phyloP scores from a whole-genome alignment of 1,140 invertebrate species.

The Trachymyrmex cornetzi region DNA sequence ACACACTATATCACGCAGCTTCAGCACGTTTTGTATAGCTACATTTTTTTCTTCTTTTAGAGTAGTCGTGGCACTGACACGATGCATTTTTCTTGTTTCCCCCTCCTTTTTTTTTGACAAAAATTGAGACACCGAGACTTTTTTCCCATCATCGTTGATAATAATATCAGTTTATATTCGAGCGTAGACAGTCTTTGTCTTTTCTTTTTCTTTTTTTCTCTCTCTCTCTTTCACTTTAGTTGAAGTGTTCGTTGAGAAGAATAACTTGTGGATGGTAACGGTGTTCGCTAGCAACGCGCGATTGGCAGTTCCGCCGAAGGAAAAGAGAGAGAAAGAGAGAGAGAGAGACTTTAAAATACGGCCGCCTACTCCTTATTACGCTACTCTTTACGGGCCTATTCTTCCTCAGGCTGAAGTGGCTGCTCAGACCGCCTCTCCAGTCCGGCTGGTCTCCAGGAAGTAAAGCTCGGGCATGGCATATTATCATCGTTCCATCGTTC shows the following conservation, averaged over 20 bases:
- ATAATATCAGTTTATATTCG: constrained; percentile 53
- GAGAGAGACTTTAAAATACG: constrained; percentile 9
- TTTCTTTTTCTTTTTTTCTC: background rate
- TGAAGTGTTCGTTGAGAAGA: constrained; percentile 18
- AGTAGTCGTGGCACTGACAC: constrained; percentile 26
- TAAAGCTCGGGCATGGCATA: constrained; percentile 23
- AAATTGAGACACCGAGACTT: constrained; percentile 24
- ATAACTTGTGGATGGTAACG: constrained; percentile 41
- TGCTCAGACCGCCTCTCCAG: constrained; percentile 74
- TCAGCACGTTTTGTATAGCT: constrained; percentile 34
- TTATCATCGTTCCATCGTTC: constrained; percentile 11
- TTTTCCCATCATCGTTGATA: constrained; percentile 44
- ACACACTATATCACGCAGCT: constrained; percentile 10
- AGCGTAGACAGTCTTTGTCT: constrained; percentile 23
- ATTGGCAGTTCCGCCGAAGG: constrained; percentile 13
- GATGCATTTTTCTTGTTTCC: constrained; percentile 18
- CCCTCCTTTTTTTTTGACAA: background rate
- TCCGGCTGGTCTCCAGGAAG: constrained; percentile 65
- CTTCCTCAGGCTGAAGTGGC: constrained; percentile 74
- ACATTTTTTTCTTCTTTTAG: constrained; percentile 25
- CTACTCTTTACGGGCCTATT: constrained; percentile 75
- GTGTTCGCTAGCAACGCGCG: constrained; percentile 37
- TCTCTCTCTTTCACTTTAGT: background rate
- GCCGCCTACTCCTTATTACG: constrained; percentile 66
- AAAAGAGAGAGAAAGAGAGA: constrained; percentile 26